Evolutionary conservation across 2,113 vertebrate genomes (phyloP).

Genomic region (Tupaia tana): DNA sequence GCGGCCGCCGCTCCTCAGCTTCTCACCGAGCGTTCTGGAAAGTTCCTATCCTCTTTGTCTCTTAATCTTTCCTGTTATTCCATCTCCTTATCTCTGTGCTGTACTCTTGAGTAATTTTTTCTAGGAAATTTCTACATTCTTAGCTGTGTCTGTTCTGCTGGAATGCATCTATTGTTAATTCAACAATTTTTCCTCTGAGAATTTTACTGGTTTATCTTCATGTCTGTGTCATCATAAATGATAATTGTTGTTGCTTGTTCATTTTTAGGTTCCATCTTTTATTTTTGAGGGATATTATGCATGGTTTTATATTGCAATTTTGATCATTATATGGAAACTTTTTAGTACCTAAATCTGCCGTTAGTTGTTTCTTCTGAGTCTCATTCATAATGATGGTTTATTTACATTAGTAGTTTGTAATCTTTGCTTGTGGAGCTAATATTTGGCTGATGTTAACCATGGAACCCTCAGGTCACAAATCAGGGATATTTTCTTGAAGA

Average conservation of each 20-base stretch:
- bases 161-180: neutral
- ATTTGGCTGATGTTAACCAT: constrained; percentile 1
- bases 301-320: neutral
- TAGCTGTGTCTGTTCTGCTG: neutral
- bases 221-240: neutral
- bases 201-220: neutral
- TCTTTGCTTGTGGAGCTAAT: neutral
- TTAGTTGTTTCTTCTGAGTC: constrained; percentile 21
- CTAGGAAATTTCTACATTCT: neutral
- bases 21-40: too few species aligned
- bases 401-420: neutral
- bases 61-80: neutral
- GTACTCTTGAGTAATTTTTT: neutral
- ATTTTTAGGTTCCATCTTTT: neutral
- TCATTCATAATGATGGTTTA: neutral
- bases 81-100: neutral
- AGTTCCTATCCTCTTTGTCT: neutral
- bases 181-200: neutral
- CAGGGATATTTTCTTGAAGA: neutral
- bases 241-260: neutral
- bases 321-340: neutral
- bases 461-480: neutral
- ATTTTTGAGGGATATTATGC: neutral
- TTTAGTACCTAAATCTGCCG: neutral
- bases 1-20: too few species aligned